Conservation (phyloP, 2,797 vertebrate species). For the Zalophus californianus region DNA sequence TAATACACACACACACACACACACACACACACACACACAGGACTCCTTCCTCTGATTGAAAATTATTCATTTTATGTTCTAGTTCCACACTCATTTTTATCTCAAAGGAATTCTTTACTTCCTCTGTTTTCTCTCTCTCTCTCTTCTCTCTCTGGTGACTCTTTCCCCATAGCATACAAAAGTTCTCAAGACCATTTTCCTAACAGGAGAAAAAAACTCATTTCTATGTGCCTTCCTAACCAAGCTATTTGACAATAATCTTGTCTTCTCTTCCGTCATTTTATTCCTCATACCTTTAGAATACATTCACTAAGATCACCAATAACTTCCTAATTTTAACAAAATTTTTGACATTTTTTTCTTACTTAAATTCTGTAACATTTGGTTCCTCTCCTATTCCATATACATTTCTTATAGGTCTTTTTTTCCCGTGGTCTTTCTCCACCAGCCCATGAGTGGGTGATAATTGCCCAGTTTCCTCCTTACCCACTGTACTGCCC, state of each 20-base stretch:
- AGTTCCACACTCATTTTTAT: not conserved
- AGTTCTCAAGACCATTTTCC: not conserved
- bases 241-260: not conserved
- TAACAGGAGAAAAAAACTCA: not conserved
- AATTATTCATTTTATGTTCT: not conserved
- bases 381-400: not conserved
- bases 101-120: slow-evolving; percentile 30
- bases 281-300: not conserved
- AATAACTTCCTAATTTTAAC: not conserved
- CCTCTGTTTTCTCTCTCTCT: not conserved
- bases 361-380: not conserved
- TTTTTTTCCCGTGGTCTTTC: not conserved
- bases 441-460: not conserved
- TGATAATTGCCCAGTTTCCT: not conserved
- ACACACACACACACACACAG: not conserved
- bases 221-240: not conserved
- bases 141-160: not conserved
- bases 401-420: not conserved
- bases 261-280: not conserved
- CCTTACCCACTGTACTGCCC: not conserved
- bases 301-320: not conserved
- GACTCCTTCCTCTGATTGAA: not conserved
- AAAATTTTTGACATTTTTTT: not conserved
- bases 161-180: not conserved
- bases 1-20: no score